A percentile compares a stretch with the other conserved stretches of the same genome.
Conservation (phyloP, 2,888 invertebrate genomes). For the Hylaea fasciaria region DNA sequence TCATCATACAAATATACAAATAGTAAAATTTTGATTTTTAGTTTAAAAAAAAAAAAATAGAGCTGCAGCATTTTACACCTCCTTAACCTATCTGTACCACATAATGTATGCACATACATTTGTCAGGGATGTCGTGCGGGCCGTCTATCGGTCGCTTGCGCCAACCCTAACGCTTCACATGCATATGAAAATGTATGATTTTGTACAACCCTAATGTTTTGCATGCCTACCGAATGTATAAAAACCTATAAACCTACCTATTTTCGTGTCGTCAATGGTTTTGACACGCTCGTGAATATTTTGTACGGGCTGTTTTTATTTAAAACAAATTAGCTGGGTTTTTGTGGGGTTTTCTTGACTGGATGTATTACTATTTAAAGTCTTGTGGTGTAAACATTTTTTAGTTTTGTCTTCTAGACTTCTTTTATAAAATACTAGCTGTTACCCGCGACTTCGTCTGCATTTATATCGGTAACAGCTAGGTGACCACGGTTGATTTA, state of each 20-base stretch:
- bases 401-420: too few species aligned
- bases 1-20: too few species aligned
- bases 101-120: constrained; percentile 75
- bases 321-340: constrained; percentile 5
- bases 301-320: constrained; percentile 8
- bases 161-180: constrained; percentile 49
- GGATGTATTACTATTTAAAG: too few species aligned
- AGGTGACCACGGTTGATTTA: too few species aligned
- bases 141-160: constrained; percentile 48
- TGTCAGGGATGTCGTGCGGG: constrained; percentile 58
- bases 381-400: too few species aligned
- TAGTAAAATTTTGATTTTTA: too few species aligned
- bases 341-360: too few species aligned
- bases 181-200: constrained; percentile 27
- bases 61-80: constrained; percentile 52
- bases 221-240: constrained; percentile 42
- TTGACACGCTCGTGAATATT: constrained; percentile 35
- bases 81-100: constrained; percentile 55
- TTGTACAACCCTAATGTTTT: constrained; percentile 47
- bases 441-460: too few species aligned
- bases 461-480: too few species aligned
- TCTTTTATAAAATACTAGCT: too few species aligned
- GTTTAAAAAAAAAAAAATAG: too few species aligned
- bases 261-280: constrained; percentile 26
- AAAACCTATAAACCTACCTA: constrained; percentile 45